A percentile compares a stretch with the other conserved stretches of the same genome.
Conservation (phyloP, 1,140 invertebrate species). For the Calycopis cecrops region DNA sequence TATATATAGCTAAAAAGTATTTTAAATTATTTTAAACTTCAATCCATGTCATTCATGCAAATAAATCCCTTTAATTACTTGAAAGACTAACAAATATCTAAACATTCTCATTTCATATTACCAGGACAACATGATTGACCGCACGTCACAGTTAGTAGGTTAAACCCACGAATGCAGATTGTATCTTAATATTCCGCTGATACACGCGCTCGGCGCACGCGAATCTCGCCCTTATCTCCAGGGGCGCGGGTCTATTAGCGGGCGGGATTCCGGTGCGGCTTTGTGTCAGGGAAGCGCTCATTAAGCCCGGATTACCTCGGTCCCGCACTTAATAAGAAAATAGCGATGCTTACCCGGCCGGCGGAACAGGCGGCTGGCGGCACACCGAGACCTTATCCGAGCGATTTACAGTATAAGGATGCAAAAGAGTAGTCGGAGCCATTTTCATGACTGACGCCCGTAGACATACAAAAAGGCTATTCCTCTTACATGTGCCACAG, state of each 20-base stretch:
- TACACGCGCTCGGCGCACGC: slow-evolving; percentile 8
- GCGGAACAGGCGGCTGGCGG: slow-evolving; percentile 3
- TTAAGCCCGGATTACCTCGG: slow-evolving; percentile 52
- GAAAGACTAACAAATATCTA: too few species aligned
- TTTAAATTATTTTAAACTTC: too few species aligned
- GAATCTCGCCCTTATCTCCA: slow-evolving; percentile 26
- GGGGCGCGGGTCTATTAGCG: slow-evolving; percentile 39
- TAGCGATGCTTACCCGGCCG: slow-evolving; percentile 32
- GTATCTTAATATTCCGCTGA: not conserved
- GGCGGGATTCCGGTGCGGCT: slow-evolving; percentile 23
- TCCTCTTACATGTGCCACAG: too few species aligned
- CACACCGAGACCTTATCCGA: slow-evolving; percentile 15
- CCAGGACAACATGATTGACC: not conserved
- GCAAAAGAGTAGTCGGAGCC: too few species aligned
- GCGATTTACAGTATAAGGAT: too few species aligned
- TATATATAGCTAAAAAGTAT: too few species aligned
- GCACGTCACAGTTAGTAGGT: slow-evolving; percentile 3
- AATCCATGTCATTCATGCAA: too few species aligned
- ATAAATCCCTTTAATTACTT: too few species aligned
- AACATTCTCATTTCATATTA: too few species aligned
- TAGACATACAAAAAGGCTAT: too few species aligned
- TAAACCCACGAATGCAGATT: slow-evolving; percentile 1
- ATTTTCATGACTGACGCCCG: too few species aligned
- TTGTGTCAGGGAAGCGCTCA: slow-evolving; percentile 40
- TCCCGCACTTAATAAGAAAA: slow-evolving; percentile 50